Evolutionary conservation across 2,888 invertebrate species (phyloP), one percentile per base, ranked within the genome.

Genomic region (Palloptera scutellata): DNA sequence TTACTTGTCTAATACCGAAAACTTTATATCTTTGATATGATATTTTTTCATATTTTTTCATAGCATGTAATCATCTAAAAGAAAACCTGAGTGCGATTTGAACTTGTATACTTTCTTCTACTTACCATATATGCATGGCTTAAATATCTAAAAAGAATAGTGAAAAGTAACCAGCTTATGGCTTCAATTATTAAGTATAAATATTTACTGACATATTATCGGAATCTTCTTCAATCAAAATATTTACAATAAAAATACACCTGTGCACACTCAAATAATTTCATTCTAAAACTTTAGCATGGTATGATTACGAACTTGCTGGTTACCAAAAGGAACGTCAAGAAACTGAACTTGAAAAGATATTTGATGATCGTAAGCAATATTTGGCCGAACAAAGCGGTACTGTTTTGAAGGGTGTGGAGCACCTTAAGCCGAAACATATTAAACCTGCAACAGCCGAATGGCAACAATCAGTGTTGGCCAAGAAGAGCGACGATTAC

Each of bases 231-330:
- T 3, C 40, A 30, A 55, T 11, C 20, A 1, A 13, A 15, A 51
- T 19, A 17, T 19, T n/a, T 30, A 61, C 6, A 41, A 15, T 19
- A 13, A 4, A n/a, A 13, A 48, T n/a, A n/a, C n/a, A n/a, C n/a
- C 10, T 41, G 5, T 13, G 40, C 19, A 57, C 30, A 57, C 20
- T 57, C 41, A 17, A 48, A 19, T 45, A 40, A 20, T 6, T 51
- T 48, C 51, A 30, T 30, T 30, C 30, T 30, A 30, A 73, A 74
- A 74, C 74, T 78, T 75, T 85, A 93, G 96, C 96, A 78, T 96
- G 96, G 96, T 96, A 96, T 87, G 96, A 96, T 87, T 89, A 90
- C 82, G 95, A 94, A 84, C 89, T 94, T 82, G 88, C 91, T 74
- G 90, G 91, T 83, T 95, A 94, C 86, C 96, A 95, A 86, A 88